Evolutionary conservation across 2,113 vertebrate genomes (phyloP).

Genomic region (Peromyscus californicus): DNA sequence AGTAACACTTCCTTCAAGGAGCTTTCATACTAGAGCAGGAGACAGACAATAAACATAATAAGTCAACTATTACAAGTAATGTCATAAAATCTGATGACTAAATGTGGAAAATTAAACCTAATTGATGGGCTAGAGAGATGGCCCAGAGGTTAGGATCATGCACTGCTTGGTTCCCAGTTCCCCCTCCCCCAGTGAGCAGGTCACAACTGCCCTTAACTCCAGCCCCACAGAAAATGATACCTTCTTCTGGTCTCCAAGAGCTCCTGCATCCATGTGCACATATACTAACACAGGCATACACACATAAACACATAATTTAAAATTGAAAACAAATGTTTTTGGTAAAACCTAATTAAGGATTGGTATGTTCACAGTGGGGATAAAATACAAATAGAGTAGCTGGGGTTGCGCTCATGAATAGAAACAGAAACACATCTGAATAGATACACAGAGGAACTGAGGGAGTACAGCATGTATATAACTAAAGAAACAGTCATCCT

Average conservation of each 20-base stretch:
- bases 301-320: background rate
- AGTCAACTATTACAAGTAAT: background rate
- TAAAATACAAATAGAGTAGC: background rate
- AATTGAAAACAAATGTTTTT: background rate
- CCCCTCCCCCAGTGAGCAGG: no score
- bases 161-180: no score
- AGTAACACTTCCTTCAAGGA: background rate
- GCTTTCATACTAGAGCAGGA: background rate
- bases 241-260: background rate
- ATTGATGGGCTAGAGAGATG: no score
- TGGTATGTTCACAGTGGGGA: background rate
- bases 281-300: background rate
- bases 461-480: no score
- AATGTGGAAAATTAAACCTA: no score
- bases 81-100: background rate
- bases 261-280: background rate
- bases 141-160: no score
- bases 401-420: background rate
- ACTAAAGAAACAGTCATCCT: background rate
- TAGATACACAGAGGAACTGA: background rate
- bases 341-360: background rate
- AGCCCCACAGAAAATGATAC: background rate
- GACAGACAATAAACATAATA: background rate
- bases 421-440: background rate
- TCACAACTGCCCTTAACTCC: background rate